Evolutionary conservation across 2,113 vertebrate genomes (phyloP).

Genomic region (Eurystomus gularis): DNA sequence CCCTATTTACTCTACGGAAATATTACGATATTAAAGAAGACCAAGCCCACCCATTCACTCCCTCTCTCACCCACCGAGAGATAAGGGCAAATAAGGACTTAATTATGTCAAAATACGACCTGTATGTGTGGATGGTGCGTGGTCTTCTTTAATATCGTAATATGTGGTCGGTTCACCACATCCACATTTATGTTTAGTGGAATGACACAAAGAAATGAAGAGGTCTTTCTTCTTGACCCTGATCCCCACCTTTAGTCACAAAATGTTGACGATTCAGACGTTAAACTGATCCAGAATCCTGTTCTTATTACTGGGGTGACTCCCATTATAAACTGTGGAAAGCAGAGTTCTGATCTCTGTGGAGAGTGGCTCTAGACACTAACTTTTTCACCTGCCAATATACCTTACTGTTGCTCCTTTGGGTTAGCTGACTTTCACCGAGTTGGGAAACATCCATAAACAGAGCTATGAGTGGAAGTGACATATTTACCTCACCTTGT

Average conservation of each 20-base stretch:
- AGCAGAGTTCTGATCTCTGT: background rate
- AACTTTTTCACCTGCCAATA: background rate
- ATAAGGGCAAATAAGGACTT: too few species aligned
- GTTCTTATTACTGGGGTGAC: background rate
- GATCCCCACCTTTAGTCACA: background rate
- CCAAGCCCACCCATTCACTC: too few species aligned
- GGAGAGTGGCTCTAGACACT: background rate
- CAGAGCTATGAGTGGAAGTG: constrained; percentile 40
- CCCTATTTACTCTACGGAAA: too few species aligned
- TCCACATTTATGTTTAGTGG: background rate
- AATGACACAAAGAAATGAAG: background rate
- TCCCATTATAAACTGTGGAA: background rate
- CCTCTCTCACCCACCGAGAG: too few species aligned
- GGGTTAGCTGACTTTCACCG: constrained; percentile 30
- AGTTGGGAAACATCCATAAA: constrained; percentile 10
- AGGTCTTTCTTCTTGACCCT: background rate
- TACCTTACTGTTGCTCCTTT: background rate
- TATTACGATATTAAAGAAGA: too few species aligned
- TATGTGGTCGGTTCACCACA: too few species aligned
- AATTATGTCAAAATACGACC: too few species aligned
- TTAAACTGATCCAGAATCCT: background rate
- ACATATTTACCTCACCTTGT: constrained; percentile 62
- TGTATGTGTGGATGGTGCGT: too few species aligned
- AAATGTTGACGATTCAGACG: background rate
- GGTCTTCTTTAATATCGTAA: too few species aligned